These are phyloP conservation scores for Salarias fasciatus DNA, from an alignment of 2,797 vertebrate species.

Conservation along the genomic window DNA sequence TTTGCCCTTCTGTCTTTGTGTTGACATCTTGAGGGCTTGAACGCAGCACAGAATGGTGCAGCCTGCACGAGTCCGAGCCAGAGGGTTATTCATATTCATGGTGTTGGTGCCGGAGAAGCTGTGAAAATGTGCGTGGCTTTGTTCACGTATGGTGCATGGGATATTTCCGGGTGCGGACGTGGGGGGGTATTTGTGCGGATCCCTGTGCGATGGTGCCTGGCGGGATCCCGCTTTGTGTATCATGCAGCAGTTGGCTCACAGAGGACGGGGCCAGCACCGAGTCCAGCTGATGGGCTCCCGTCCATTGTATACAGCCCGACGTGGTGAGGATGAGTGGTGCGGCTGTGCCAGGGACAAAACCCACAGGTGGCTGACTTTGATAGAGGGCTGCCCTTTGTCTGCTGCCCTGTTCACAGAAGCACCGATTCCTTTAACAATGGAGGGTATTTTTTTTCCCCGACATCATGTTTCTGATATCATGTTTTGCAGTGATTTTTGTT, in stretches of 20 bases:
- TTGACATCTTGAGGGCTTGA: conserved; percentile 68
- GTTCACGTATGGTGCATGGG: conserved; percentile 46
- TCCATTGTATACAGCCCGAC: conserved; percentile 64
- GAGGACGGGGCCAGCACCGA: conserved; percentile 32
- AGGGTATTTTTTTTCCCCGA: conserved; percentile 15
- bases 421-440: conserved; percentile 36
- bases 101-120: conserved; percentile 58
- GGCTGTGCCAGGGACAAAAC: conserved; percentile 52
- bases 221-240: conserved; percentile 50
- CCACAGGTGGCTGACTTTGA: conserved; percentile 71
- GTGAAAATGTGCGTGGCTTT: conserved; percentile 54
- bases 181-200: conserved; percentile 41
- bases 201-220: conserved; percentile 39
- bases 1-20: conserved; percentile 63
- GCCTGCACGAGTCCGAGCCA: conserved; percentile 53
- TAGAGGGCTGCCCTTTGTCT: conserved; percentile 69
- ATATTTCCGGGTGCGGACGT: conserved; percentile 6
- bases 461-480: neutral
- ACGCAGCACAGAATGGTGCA: conserved; percentile 56
- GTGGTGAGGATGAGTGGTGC: conserved; percentile 39
- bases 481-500: neutral
- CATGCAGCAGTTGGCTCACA: conserved; percentile 35
- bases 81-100: conserved; percentile 74
- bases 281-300: conserved; percentile 69
- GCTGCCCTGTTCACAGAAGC: conserved; percentile 34